Evolutionary conservation across 1,140 invertebrate genomes (phyloP), one percentile per base, ranked within the genome.

Genomic region (Atta colombica): DNA sequence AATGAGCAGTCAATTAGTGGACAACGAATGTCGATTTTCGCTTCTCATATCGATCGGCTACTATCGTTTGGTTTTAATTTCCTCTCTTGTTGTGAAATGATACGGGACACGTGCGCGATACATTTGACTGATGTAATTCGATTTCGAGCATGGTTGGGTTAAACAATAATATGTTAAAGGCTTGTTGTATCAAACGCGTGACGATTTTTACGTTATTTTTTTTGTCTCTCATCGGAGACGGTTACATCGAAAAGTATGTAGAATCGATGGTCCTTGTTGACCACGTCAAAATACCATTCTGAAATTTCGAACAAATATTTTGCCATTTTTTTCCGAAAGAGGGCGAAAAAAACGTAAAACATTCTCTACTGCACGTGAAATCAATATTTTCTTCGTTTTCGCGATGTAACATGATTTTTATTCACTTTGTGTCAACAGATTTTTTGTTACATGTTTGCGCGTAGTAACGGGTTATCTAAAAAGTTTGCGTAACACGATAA

Each of bases 121-220:
- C 53, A 78, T 51, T 60, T n/a, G 45, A 12, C 16, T 10, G 72
- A 14, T 8, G 66, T 85, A 85, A 89, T 89, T 89, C 72, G 66
- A 85, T 88, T 89, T 85, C 63, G 51, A 65, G 82, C 65, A 65
- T 69, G 87, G 84, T 89, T 77, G 49, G 58, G 85, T 85, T 77
- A 71, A 71, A 85, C 69, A 66, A 77, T 65, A 77, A 84, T 75
- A 84, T 55, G 55, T n/a, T 49, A 75, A 75, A 61, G 58, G 69
- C n/a, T 21, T 49, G 68, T 84, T 61, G 69, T 31, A 53, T 51
- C 78, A 53, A 35, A 28, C 18, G 8, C 39, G 14, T 25, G 55
- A 25, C 55, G 39, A 84, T 49, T 75, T 82, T 63, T 51, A 25
- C 21, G 69, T 31, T 81, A 75, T 61, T 75, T 31, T 81, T 68